These are phyloP conservation scores for Microtus oregoni DNA, from an alignment of 2,113 vertebrate species.

Conservation along the genomic window DNA sequence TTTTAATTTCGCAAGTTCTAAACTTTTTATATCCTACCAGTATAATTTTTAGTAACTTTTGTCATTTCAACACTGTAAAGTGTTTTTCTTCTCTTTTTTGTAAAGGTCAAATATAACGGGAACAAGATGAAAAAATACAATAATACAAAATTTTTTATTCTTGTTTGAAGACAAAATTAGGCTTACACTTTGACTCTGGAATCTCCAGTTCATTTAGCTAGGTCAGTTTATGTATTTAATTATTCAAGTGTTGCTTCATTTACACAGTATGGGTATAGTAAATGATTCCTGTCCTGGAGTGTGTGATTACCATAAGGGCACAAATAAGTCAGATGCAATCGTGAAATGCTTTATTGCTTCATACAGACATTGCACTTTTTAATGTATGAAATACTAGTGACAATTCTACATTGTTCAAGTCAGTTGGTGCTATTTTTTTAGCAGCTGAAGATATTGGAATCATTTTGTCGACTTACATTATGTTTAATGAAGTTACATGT, in stretches of 20 bases:
- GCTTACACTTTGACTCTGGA: background rate
- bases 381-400: background rate
- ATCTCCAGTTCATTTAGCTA: background rate
- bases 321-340: background rate
- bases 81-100: background rate
- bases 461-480: background rate
- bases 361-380: background rate
- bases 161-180: background rate
- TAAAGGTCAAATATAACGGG: background rate
- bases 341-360: background rate
- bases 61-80: background rate
- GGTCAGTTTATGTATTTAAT: background rate
- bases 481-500: background rate
- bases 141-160: background rate
- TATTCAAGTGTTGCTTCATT: background rate
- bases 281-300: background rate
- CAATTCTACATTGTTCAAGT: background rate
- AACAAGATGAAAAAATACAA: background rate
- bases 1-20: background rate
- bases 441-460: background rate
- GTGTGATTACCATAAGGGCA: background rate
- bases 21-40: background rate
- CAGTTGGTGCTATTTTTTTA: background rate
- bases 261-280: background rate
- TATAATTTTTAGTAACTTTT: background rate